phyloP scores from a whole-genome alignment of 2,888 invertebrate genomes.

The Crocallis elinguaria region DNA sequence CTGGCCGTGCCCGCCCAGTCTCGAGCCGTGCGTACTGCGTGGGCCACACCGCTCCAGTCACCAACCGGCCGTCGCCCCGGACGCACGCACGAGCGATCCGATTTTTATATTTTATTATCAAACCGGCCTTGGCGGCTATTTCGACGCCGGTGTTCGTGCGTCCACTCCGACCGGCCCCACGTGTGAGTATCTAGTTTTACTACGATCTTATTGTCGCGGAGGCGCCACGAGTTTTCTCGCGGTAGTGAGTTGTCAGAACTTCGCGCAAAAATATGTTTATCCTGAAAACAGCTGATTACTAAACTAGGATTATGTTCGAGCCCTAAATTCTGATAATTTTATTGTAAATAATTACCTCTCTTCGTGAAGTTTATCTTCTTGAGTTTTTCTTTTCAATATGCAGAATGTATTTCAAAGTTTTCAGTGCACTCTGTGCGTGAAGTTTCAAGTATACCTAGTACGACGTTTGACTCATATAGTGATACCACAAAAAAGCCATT shows the following conservation, averaged over 20 bases:
- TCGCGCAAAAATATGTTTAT: background rate
- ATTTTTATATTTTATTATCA: slow-evolving; percentile 46
- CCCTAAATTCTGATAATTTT: too few relatives aligned
- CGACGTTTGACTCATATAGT: too few relatives aligned
- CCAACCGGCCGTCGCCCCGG: slow-evolving; percentile 24
- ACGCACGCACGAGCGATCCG: slow-evolving; percentile 33
- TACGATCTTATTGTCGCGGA: slow-evolving; percentile 3
- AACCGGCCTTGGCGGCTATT: slow-evolving; percentile 65
- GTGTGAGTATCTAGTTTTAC: slow-evolving; percentile 57
- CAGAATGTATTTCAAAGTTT: too few relatives aligned
- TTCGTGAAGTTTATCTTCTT: too few relatives aligned
- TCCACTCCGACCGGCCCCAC: slow-evolving; percentile 42
- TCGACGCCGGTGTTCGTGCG: slow-evolving; percentile 52
- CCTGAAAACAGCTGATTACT: background rate
- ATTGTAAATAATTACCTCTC: too few relatives aligned
- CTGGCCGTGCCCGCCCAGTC: background rate
- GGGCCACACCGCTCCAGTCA: slow-evolving; percentile 8
- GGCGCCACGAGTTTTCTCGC: slow-evolving; percentile 1
- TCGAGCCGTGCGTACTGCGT: background rate
- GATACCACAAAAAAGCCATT: too few relatives aligned
- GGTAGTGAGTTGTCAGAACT: background rate
- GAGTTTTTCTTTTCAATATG: too few relatives aligned
- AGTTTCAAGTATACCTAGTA: too few relatives aligned
- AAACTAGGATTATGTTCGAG: too few relatives aligned
- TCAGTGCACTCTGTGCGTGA: too few relatives aligned